A percentile compares a stretch with the other conserved stretches of the same genome.
These are phyloP conservation scores for Synergus gifuensis DNA, from an alignment of 2,888 invertebrate genomes.

Conservation along the genomic window DNA sequence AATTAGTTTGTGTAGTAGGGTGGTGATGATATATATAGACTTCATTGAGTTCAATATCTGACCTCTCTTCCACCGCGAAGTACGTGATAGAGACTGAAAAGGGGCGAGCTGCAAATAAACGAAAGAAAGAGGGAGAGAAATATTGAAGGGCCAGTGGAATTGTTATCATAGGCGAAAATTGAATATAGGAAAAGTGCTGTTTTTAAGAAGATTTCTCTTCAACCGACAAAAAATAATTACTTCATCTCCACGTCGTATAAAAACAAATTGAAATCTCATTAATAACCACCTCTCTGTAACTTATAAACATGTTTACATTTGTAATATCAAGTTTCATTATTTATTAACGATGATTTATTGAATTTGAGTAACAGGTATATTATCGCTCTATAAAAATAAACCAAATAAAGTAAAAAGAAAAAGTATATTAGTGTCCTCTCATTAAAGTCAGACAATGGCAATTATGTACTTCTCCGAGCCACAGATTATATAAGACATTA, in stretches of 20 bases:
- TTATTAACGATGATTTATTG: not conserved
- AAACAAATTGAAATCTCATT: not conserved
- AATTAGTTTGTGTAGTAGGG: slow-evolving; percentile 60
- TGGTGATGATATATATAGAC: slow-evolving; percentile 53
- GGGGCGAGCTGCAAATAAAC: slow-evolving; percentile 29
- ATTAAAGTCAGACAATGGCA: not conserved
- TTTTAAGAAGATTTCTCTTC: slow-evolving; percentile 15
- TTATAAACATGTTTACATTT: not conserved
- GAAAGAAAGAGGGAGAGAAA: slow-evolving; percentile 29
- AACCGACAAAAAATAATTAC: slow-evolving; percentile 8
- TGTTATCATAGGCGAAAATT: slow-evolving; percentile 23
- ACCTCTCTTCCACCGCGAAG: slow-evolving; percentile 40
- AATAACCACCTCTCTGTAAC: not conserved
- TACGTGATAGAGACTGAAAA: slow-evolving; percentile 36
- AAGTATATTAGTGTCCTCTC: not conserved
- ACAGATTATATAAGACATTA: slow-evolving; percentile 21
- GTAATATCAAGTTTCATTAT: not conserved
- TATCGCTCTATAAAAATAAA: too few relatives aligned
- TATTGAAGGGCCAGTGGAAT: not conserved
- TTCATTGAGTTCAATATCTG: slow-evolving; percentile 59
- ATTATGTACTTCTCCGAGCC: not conserved
- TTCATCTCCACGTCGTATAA: not conserved
- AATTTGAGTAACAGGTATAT: not conserved
- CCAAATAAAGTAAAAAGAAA: not conserved
- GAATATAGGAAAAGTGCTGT: slow-evolving; percentile 8